Evolutionary conservation across 2,113 vertebrate genomes (phyloP), one percentile per base, ranked within the genome.

Genomic region (Sylvietta virens): DNA sequence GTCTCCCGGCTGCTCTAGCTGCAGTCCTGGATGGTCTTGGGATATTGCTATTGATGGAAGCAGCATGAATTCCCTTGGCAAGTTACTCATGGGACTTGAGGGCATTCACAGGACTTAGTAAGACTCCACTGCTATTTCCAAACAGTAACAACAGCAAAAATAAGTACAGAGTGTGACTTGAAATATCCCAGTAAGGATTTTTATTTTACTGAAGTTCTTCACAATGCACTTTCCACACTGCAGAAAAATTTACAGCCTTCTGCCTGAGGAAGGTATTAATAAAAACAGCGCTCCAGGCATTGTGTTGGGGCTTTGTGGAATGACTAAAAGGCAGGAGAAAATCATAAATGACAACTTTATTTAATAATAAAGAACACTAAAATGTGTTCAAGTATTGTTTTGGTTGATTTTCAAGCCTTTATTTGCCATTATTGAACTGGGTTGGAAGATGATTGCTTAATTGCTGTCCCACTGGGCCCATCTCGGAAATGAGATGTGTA

Each of bases 401-500:
- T 64, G 7, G 67, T 91, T 86, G 67, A 71, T 93, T 93, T 91
- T 94, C 71, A 73, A 78, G 31, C 1, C 61, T 90, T 80, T 94
- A 78, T 94, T 90, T 92, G 42, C 62, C 40, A 64, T 91, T 94
- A 86, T 88, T 96, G 90, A 88, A 74, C 76, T 30, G 16, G 4
- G 11, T 31, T 88, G 56, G 76, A 90, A 94, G n/a, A 86, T 21
- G 53, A 90, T 92, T 86, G 5, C 72, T 93, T 96, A 96, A 96
- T 90, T 95, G 65, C 35, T 64, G 48, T 93, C 92, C 82, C 81
- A 64, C 40, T 81, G 76, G 76, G 56, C 20, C 88, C 51, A 40
- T 78, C 74, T 95, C 5, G 0, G 94, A 95, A 96, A 81, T 90
- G 62, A 95, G 91, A 92, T 54, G 70, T 90, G 73, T 92, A 44